A percentile compares a stretch with the other conserved stretches of the same genome.
phyloP scores from a whole-genome alignment of 1,140 invertebrate species.

The Anoplolepis gracilipes region DNA sequence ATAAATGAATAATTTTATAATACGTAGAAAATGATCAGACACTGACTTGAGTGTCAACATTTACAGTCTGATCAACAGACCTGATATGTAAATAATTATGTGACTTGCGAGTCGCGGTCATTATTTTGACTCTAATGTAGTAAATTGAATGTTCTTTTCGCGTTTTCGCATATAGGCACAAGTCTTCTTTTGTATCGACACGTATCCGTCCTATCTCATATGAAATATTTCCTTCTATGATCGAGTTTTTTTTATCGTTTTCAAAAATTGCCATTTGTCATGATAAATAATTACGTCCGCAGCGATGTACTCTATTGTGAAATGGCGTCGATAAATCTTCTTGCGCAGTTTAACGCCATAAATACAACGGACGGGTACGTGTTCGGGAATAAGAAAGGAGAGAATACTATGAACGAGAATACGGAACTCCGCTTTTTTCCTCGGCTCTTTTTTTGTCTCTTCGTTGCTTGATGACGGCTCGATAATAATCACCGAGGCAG shows the following conservation, averaged over 20 bases:
- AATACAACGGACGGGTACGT: slow-evolving; percentile 29
- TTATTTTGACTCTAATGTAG: not conserved
- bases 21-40: not conserved
- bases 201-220: not conserved
- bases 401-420: slow-evolving; percentile 26
- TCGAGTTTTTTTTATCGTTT: slow-evolving; percentile 38
- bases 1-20: not conserved
- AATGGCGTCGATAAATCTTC: slow-evolving; percentile 47
- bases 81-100: not conserved
- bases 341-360: slow-evolving; percentile 32
- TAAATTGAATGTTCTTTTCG: not conserved
- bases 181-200: slow-evolving; percentile 20
- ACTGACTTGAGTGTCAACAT: not conserved
- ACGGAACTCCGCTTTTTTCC: slow-evolving; percentile 48
- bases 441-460: not conserved
- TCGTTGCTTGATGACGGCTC: not conserved
- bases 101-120: not conserved
- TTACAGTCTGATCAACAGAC: not conserved
- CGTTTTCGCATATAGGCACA: not conserved
- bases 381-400: slow-evolving; percentile 32
- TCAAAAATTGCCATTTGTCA: slow-evolving; percentile 30
- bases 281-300: slow-evolving; percentile 51
- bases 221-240: not conserved
- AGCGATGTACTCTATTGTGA: not conserved
- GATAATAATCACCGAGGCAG: slow-evolving; percentile 56